These are phyloP conservation scores for Eugnorisma glareosa DNA, from an alignment of 2,888 invertebrate genomes.

Conservation along the genomic window DNA sequence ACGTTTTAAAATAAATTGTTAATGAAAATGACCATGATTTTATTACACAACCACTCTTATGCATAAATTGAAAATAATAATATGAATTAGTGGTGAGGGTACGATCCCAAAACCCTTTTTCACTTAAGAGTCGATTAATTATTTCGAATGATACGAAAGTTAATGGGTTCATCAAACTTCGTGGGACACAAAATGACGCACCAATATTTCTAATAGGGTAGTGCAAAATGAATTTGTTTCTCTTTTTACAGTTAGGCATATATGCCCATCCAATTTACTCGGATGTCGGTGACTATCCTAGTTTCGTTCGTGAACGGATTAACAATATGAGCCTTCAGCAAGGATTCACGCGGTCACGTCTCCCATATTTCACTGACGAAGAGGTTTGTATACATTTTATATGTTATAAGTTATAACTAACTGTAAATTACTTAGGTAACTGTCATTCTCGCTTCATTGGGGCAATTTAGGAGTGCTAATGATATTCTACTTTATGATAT, in stretches of 20 bases:
- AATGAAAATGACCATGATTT: neutral
- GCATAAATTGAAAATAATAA: no score
- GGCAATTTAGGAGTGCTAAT: neutral
- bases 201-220: neutral
- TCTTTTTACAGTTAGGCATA: constrained; percentile 81
- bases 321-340: constrained; percentile 84
- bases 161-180: neutral
- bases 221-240: neutral
- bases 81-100: no score
- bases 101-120: neutral
- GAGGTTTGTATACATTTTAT: constrained; percentile 77
- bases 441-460: neutral
- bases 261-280: constrained; percentile 89
- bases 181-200: neutral
- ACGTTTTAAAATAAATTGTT: neutral
- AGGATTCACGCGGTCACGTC: constrained; percentile 86
- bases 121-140: no score
- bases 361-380: constrained; percentile 85
- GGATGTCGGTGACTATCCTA: constrained; percentile 87
- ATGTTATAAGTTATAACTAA: neutral
- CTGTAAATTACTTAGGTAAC: neutral
- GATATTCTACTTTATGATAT: neutral
- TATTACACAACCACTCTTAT: neutral
- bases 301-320: constrained; percentile 83
- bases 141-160: neutral